phyloP scores from a whole-genome alignment of 64 coral and sea anemone genomes.

The Exaiptasia diaphana region DNA sequence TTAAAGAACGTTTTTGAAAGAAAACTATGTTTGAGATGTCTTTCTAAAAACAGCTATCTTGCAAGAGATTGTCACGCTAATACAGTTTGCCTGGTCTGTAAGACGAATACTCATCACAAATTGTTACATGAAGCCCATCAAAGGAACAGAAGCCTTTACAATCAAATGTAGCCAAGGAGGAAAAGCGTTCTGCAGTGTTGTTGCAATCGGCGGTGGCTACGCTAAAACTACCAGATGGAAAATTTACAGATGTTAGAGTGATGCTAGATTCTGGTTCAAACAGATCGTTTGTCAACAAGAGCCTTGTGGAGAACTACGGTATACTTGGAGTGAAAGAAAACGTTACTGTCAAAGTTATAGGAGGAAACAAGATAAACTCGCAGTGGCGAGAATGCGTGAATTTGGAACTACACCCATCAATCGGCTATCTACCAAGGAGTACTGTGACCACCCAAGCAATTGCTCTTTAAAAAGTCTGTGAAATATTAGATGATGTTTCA shows the following conservation, averaged over 20 bases:
- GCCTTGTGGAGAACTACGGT: background rate
- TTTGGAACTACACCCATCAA: background rate
- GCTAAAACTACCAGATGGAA: constrained; percentile 2
- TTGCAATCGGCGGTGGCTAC: background rate
- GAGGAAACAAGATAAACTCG: background rate
- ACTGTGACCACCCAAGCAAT: background rate
- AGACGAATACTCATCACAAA: background rate
- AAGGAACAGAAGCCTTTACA: background rate
- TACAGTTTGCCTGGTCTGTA: background rate
- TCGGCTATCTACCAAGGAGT: background rate
- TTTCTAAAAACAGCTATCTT: background rate
- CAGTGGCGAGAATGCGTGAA: background rate
- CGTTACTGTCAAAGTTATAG: background rate
- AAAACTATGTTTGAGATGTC: background rate
- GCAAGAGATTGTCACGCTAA: background rate
- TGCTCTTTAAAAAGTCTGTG: background rate
- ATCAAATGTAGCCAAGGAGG: background rate
- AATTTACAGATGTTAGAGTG: background rate
- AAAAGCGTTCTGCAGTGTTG: background rate
- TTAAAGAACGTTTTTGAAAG: background rate
- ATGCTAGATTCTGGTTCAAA: background rate
- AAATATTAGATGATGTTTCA: background rate
- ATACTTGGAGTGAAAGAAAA: background rate
- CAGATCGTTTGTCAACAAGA: constrained; percentile 1
- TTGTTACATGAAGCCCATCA: background rate